Conservation (phyloP, 2,113 vertebrate species). For the Tetrao urogallus region DNA sequence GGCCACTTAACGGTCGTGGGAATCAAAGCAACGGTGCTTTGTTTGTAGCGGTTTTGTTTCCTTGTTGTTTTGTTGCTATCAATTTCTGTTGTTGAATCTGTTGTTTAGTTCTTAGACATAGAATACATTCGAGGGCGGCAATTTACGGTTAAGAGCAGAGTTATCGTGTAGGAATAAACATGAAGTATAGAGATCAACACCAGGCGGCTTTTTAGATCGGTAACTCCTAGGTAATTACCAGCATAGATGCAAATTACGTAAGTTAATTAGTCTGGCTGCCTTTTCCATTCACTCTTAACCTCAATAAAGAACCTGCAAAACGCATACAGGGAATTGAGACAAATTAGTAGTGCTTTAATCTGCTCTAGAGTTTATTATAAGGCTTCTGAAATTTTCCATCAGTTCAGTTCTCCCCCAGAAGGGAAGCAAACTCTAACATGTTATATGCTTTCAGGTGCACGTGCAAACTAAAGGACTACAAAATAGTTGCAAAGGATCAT, state of each 20-base stretch:
- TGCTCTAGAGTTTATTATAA: not conserved
- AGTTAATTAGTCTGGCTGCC: not conserved
- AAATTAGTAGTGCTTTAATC: not conserved
- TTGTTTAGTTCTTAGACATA: not conserved
- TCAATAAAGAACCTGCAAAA: not conserved
- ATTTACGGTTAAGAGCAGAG: not conserved
- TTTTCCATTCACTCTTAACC: not conserved
- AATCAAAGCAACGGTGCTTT: not conserved
- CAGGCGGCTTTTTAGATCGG: not conserved
- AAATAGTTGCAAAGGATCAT: not conserved
- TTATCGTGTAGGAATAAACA: not conserved
- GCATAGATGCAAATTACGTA: not conserved
- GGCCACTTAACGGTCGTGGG: not conserved
- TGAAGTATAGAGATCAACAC: not conserved
- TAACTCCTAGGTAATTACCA: not conserved
- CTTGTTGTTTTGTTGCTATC: too few species aligned
- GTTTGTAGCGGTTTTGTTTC: not conserved
- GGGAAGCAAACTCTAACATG: not conserved
- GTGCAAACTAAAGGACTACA: not conserved
- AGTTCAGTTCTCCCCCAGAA: not conserved
- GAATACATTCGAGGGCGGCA: not conserved
- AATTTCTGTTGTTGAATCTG: too few species aligned
- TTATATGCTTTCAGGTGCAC: not conserved
- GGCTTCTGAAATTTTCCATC: not conserved
- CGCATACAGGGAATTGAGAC: fast-evolving